These are phyloP conservation scores for Drosophila greeni DNA, from an alignment of 2,888 invertebrate genomes.

Conservation along the genomic window DNA sequence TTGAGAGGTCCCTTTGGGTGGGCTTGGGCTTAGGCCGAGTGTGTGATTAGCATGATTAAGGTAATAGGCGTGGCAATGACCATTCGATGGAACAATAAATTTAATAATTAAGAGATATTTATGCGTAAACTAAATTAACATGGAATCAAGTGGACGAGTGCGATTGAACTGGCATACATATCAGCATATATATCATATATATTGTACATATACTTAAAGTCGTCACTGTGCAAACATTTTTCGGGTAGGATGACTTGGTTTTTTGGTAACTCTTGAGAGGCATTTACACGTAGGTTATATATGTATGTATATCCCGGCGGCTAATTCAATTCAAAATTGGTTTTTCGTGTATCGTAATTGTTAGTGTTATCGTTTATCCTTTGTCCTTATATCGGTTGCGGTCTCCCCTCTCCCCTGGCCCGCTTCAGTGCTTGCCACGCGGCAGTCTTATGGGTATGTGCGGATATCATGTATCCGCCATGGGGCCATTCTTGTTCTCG, in stretches of 20 bases:
- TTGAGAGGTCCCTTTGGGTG: not conserved
- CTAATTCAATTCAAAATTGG: constrained; percentile 51
- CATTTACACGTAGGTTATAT: constrained; percentile 25
- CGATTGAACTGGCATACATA: not conserved
- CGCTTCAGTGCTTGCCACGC: constrained; percentile 61
- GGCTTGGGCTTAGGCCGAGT: not conserved
- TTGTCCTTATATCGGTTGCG: constrained; percentile 31
- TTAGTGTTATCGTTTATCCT: constrained; percentile 21
- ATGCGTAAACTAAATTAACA: constrained; percentile 7
- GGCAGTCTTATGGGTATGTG: constrained; percentile 65
- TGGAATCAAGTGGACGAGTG: constrained; percentile 6
- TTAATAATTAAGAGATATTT: constrained; percentile 13
- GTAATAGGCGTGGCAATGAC: constrained; percentile 5
- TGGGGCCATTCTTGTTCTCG: constrained; percentile 44
- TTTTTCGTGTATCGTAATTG: constrained; percentile 21
- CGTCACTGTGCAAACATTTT: constrained; percentile 1
- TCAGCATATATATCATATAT: not conserved
- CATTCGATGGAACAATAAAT: constrained; percentile 13
- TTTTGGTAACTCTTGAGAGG: constrained; percentile 35
- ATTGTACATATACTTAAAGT: constrained; percentile 14
- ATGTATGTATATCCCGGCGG: constrained; percentile 31
- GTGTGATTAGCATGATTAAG: constrained; percentile 10
- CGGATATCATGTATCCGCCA: constrained; percentile 68
- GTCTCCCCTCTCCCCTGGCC: constrained; percentile 1
- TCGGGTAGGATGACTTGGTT: constrained; percentile 3